Percentiles rank a stretch among this genome's conserved stretches.
phyloP scores from a whole-genome alignment of 1,140 invertebrate genomes.

The Drosophila mayri region DNA sequence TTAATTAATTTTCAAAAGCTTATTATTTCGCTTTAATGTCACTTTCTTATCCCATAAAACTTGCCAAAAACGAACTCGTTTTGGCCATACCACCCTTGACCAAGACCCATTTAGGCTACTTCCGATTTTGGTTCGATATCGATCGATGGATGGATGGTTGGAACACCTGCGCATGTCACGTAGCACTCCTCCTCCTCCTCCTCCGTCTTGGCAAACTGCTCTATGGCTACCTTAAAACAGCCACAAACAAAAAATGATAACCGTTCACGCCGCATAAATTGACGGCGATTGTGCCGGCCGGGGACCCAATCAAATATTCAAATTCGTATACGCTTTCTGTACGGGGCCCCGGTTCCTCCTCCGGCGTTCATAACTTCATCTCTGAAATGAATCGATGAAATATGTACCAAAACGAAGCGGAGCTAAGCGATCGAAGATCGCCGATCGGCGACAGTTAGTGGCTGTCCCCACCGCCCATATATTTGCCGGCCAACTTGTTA shows the following conservation, averaged over 20 bases:
- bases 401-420: conserved; percentile 73
- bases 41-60: conserved; percentile 1
- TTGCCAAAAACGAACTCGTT: conserved; percentile 6
- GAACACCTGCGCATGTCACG: conserved; percentile 77
- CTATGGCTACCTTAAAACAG: conserved; percentile 60
- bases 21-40: neutral
- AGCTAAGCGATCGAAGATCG: conserved; percentile 18
- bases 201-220: conserved; percentile 40
- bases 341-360: conserved; percentile 38
- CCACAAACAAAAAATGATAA: conserved; percentile 56
- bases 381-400: conserved; percentile 81
- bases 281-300: conserved; percentile 60
- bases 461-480: conserved; percentile 54
- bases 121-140: conserved; percentile 50
- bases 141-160: conserved; percentile 33
- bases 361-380: conserved; percentile 80
- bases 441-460: conserved; percentile 57
- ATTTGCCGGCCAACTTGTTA: conserved; percentile 78
- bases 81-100: conserved; percentile 59
- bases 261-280: conserved; percentile 82
- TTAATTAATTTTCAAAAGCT: too few species aligned
- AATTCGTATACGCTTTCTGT: conserved; percentile 52
- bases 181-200: conserved; percentile 33
- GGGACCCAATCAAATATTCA: conserved; percentile 78
- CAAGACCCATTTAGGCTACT: conserved; percentile 60